Conservation (phyloP, 2,797 vertebrate genomes). For the Coranthus polyacanthus region DNA sequence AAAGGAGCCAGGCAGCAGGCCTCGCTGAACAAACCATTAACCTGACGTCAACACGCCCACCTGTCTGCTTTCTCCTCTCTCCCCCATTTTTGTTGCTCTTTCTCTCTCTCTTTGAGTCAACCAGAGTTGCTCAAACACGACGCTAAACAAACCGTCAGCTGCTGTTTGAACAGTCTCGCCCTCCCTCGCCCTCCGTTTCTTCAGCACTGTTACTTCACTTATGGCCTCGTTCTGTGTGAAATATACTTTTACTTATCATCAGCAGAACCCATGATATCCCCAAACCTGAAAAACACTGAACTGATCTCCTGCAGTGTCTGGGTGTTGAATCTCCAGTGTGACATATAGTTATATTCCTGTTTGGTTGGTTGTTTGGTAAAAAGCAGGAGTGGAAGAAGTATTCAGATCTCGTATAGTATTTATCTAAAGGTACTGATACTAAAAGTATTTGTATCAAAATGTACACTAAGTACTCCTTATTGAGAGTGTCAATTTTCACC, state of each 20-base stretch:
- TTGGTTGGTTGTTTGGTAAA: no score
- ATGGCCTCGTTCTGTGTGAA: slow-evolving; percentile 1
- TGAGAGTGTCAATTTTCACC: no score
- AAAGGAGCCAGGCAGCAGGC: not conserved
- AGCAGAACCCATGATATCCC: no score
- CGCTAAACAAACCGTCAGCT: slow-evolving; percentile 42
- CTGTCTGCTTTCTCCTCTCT: slow-evolving; percentile 10
- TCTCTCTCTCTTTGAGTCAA: slow-evolving; percentile 31
- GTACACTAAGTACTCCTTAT: no score
- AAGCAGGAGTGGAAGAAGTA: no score
- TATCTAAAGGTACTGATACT: no score
- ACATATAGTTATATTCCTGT: no score
- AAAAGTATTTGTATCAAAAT: no score
- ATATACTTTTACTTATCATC: not conserved
- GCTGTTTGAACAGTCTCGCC: slow-evolving; percentile 55
- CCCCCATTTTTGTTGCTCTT: not conserved
- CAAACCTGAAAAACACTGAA: no score
- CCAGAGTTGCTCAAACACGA: slow-evolving; percentile 54
- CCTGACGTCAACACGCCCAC: slow-evolving; percentile 34
- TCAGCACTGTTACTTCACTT: not conserved
- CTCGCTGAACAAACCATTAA: slow-evolving; percentile 61
- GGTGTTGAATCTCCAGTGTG: no score
- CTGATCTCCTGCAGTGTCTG: no score
- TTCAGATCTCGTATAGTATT: no score
- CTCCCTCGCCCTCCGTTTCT: not conserved